These are phyloP conservation scores for Crambe crambe DNA, from an alignment of 37 sponge, comb jelly and placozoan genomes.

Conservation along the genomic window DNA sequence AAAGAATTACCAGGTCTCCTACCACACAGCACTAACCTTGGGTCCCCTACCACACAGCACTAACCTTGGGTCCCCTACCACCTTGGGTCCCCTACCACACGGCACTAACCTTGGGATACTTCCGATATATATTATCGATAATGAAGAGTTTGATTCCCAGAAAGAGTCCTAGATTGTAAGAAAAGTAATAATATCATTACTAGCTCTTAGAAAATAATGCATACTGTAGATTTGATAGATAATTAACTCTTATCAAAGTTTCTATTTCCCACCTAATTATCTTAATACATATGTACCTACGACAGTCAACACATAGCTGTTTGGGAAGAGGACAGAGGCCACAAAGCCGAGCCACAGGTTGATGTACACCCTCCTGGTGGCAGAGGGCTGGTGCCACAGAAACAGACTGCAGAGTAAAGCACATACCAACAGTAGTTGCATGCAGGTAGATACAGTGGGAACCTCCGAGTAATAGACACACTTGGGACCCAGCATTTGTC, in stretches of 20 bases:
- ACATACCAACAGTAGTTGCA: not conserved
- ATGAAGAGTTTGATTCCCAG: slow-evolving; percentile 80
- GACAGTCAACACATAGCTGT: slow-evolving; percentile 35
- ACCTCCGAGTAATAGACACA: no score
- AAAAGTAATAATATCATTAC: no score
- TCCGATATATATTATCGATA: slow-evolving; percentile 73
- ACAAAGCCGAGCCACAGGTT: slow-evolving; percentile 48
- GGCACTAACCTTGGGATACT: slow-evolving; percentile 85
- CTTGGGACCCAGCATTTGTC: no score
- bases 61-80: not conserved
- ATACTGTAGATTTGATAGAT: no score
- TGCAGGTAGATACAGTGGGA: no score
- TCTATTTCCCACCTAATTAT: no score
- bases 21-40: not conserved
- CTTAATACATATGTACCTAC: slow-evolving; percentile 37
- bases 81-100: slow-evolving; percentile 1
- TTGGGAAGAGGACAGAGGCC: slow-evolving; percentile 57
- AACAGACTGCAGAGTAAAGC: slow-evolving; percentile 39
- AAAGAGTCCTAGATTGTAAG: slow-evolving; percentile 38
- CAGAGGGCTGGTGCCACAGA: slow-evolving; percentile 69
- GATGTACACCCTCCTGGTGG: slow-evolving; percentile 64
- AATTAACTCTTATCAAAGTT: no score
- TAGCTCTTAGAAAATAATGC: no score
- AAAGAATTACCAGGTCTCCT: no score
- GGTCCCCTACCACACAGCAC: not conserved